phyloP scores from a whole-genome alignment of 2,797 vertebrate genomes.

The Masticophis lateralis region DNA sequence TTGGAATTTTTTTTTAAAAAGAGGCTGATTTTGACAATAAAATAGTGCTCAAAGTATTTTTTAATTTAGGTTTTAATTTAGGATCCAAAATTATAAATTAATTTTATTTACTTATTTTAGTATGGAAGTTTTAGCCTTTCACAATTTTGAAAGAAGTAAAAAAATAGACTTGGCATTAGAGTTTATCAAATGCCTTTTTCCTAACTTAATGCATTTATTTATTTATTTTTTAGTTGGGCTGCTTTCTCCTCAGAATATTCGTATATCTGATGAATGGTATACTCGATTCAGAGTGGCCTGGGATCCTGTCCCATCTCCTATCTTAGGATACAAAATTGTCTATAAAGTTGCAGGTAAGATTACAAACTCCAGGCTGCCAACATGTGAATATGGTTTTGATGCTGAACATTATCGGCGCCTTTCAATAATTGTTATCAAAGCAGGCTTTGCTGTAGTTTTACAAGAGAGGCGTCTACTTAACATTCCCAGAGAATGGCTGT shows the following conservation, averaged over 20 bases:
- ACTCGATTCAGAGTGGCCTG: conserved; percentile 94
- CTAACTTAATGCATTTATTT: background rate
- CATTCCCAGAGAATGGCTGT: background rate
- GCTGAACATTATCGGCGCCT: background rate
- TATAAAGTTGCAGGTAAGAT: conserved; percentile 87
- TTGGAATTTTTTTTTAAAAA: background rate
- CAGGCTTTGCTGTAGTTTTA: background rate
- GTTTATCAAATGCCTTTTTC: background rate
- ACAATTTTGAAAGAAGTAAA: background rate
- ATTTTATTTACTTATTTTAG: background rate
- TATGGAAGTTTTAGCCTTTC: background rate
- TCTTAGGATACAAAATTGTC: conserved; percentile 90
- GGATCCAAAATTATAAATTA: background rate
- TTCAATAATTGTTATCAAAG: background rate
- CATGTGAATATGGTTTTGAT: background rate
- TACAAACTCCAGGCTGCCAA: background rate
- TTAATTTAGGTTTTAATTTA: background rate
- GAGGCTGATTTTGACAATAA: background rate
- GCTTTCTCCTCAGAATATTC: conserved; percentile 88
- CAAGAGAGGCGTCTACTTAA: background rate
- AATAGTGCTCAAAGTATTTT: background rate
- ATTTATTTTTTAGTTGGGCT: conserved; percentile 78
- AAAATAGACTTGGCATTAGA: background rate
- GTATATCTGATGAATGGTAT: conserved; percentile 95
- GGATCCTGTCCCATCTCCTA: conserved; percentile 86